Evolutionary conservation across 2,888 invertebrate genomes (phyloP).

Genomic region (Nematopogon swammerdamellus): DNA sequence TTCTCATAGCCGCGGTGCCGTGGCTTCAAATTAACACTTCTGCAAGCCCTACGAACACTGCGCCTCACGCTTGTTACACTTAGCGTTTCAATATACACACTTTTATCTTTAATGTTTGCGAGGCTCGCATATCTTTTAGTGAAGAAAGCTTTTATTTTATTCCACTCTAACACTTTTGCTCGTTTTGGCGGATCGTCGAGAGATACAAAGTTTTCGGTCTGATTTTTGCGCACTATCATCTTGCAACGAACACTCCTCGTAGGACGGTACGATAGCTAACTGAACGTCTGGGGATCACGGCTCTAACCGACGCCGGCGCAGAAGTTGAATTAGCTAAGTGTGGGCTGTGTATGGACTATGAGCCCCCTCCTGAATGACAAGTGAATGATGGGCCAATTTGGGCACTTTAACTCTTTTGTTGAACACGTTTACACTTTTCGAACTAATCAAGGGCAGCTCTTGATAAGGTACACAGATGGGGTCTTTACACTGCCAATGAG

Average conservation of each 20-base stretch:
- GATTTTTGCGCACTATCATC: background rate
- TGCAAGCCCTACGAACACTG: conserved; percentile 36
- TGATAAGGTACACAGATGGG: background rate
- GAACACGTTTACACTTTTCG: background rate
- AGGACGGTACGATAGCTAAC: background rate
- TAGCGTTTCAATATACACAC: conserved; percentile 31
- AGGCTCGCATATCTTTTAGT: conserved; percentile 21
- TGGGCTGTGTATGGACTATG: background rate
- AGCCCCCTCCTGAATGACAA: background rate
- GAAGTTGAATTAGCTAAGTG: background rate
- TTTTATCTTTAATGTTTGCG: conserved; percentile 22
- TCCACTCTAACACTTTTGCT: conserved; percentile 19
- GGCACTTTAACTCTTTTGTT: no score
- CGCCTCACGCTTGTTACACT: conserved; percentile 34
- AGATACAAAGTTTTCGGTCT: background rate
- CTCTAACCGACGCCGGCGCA: background rate
- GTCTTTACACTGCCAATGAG: background rate
- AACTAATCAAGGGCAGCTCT: background rate
- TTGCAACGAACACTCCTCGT: background rate
- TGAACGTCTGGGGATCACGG: background rate
- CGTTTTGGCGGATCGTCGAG: background rate
- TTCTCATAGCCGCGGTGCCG: conserved; percentile 58
- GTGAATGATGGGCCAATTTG: background rate
- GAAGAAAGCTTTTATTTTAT: conserved; percentile 26
- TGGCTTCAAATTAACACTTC: conserved; percentile 28